Base-by-base conservation (phyloP, 2,797 vertebrate genomes). In the Anomalospiza imberbis region DNA sequence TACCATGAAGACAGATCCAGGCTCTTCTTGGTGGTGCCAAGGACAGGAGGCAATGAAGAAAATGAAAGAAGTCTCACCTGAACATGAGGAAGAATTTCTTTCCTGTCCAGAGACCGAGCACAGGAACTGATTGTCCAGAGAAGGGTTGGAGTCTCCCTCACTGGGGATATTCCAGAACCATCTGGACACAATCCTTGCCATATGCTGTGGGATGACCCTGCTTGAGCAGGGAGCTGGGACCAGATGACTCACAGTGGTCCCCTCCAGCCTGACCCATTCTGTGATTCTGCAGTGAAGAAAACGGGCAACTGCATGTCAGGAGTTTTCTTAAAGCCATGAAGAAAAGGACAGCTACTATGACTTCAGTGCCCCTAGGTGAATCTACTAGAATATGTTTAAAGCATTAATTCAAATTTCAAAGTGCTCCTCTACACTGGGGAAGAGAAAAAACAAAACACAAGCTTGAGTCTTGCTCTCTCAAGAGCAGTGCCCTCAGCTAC, bases 101-200 rank as follows among this genome's bases (percentile, higher is more conserved):
- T 12, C 3, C 31, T 42, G 31, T 22, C 12, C 31, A n/a, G 25
- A 0, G 40, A 21, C 17, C 0, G 0, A 42, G 31, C 31, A 34
- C 5, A 40, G 40, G 11, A 1, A 42, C 25, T 2, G 48, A 32
- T 28, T 42, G 34, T 6, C 14, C 31, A 31, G n/a, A 48, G 48
- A 54, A 0, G 34, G 1, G 7, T 4, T 62, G 42, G 48, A 77
- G 4, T 10, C 1, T 70, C 31, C 17, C 4, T 48, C 31, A 42
- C 14, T 48, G 73, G 25, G 15, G 21, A 31, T 48, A 10, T 55
- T 36, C 31, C 84, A 86, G 34, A 62, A 0, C 4, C 7, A 0
- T 34, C 9, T 42, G 26, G 57, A 42, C 17, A 48, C 31, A 62
- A 24, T 26, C 31, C 73, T 62, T 48, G 40, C 34, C 5, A 0